phyloP scores from a whole-genome alignment of 1,140 invertebrate genomes.

The Solen grandis region DNA sequence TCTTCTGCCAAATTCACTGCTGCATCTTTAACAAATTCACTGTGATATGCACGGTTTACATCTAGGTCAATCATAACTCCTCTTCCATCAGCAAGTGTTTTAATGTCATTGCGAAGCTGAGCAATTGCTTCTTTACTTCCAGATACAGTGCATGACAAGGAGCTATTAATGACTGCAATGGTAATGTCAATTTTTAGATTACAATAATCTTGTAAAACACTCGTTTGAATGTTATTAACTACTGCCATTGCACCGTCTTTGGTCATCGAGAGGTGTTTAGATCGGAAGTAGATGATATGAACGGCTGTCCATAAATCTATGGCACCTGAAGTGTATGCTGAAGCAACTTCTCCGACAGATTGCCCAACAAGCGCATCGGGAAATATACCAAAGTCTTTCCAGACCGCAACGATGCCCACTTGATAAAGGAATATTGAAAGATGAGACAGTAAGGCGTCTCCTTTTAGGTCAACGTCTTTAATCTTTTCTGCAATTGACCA shows the following conservation, averaged over 20 bases:
- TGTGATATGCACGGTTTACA: constrained; percentile 60
- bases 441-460: constrained; percentile 65
- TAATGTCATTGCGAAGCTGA: neutral
- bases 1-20: constrained; percentile 1
- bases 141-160: constrained; percentile 65
- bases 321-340: constrained; percentile 62
- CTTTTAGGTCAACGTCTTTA: neutral
- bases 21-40: constrained; percentile 49
- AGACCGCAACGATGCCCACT: constrained; percentile 64
- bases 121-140: constrained; percentile 58
- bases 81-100: neutral
- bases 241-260: constrained; percentile 68
- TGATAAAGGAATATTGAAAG: constrained; percentile 71
- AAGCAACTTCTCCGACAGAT: constrained; percentile 73
- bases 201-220: too few relatives aligned
- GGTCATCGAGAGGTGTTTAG: constrained; percentile 50
- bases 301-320: constrained; percentile 67
- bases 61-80: constrained; percentile 25
- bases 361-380: constrained; percentile 70
- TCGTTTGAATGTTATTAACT: constrained; percentile 51
- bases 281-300: constrained; percentile 67
- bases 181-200: too few relatives aligned
- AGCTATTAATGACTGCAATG: constrained; percentile 67
- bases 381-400: constrained; percentile 61
- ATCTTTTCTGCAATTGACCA: constrained; percentile 59